Conservation (phyloP, 92 coral and sea anemone genomes). For the Actinostola sp. region DNA sequence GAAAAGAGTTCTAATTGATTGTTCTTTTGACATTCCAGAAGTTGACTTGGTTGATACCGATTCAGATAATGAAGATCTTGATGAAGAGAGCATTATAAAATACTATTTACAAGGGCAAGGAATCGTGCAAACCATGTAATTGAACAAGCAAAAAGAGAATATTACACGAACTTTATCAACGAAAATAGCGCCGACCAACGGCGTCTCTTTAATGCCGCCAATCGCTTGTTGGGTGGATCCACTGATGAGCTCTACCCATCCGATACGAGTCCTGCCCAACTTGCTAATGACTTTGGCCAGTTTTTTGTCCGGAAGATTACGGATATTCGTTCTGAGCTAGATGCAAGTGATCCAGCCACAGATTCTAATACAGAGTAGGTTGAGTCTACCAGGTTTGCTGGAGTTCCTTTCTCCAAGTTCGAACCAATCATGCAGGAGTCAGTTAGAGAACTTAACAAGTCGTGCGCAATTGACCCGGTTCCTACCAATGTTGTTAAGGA, state of each 20-base stretch:
- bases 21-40: too few species aligned
- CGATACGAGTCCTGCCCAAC: conserved; percentile 3
- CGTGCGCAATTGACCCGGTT: conserved; percentile 12
- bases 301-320: conserved; percentile 23
- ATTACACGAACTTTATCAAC: conserved; percentile 19
- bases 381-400: too few species aligned
- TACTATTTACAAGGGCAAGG: conserved; percentile 30
- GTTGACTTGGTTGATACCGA: too few species aligned
- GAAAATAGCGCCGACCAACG: conserved; percentile 35
- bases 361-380: too few species aligned
- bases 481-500: too few species aligned
- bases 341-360: too few species aligned
- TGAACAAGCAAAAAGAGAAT: conserved; percentile 26
- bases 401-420: too few species aligned
- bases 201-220: conserved; percentile 27
- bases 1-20: too few species aligned
- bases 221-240: background rate
- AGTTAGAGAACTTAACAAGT: too few species aligned
- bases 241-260: conserved; percentile 15
- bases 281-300: conserved; percentile 20
- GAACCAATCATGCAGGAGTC: too few species aligned
- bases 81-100: conserved; percentile 50
- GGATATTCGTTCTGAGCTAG: conserved; percentile 30
- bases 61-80: conserved; percentile 21
- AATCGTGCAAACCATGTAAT: conserved; percentile 15